Evolutionary conservation across 2,888 invertebrate species (phyloP), one percentile per base, ranked within the genome.

Genomic region (Ligdia adustata): DNA sequence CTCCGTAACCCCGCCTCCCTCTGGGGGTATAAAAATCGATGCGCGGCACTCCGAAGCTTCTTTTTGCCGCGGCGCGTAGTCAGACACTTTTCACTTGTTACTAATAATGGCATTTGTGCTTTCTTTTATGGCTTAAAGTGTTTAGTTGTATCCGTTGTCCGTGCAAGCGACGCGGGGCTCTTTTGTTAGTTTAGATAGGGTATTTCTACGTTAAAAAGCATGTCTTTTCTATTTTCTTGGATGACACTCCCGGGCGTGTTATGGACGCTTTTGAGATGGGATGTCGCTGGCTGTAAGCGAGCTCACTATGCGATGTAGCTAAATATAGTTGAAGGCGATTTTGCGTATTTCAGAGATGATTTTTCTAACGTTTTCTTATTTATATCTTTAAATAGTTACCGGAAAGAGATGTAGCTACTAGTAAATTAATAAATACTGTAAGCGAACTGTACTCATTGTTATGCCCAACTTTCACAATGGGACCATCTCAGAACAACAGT

Each of bases 11-110:
- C 87, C 86, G 84, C 88, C 88, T 65, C 70, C 75, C 85, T 66
- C 55, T 65, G 75, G 78, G 81, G 81, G 75, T 86, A 89, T 88
- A 89, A 90, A 90, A 90, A 90, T 90, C 90, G 84, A 90, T 90
- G 88, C 81, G 68, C 70, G 64, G n/a, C 59, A 57, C 62, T 45
- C 49, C 63, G 56, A 66, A 57, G 75, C 66, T 72, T 87, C 82
- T 83, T 90, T 87, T 86, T 85, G 77, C 73, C 60, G 57, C 75
- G 77, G 66, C 79, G 82, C 81, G 75, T 71, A 80, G 68, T 57
- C 62, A 74, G 72, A 89, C 87, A 85, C 86, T 85, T 79, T 70
- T 70, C 80, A 68, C 79, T 81, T 83, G 82, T 77, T 75, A 76
- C 75, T 86, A 80, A 86, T 89, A 89, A 88, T 84, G 76, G 79